Evolutionary conservation across 1,140 invertebrate genomes (phyloP).

Genomic region (Ylistrum balloti): DNA sequence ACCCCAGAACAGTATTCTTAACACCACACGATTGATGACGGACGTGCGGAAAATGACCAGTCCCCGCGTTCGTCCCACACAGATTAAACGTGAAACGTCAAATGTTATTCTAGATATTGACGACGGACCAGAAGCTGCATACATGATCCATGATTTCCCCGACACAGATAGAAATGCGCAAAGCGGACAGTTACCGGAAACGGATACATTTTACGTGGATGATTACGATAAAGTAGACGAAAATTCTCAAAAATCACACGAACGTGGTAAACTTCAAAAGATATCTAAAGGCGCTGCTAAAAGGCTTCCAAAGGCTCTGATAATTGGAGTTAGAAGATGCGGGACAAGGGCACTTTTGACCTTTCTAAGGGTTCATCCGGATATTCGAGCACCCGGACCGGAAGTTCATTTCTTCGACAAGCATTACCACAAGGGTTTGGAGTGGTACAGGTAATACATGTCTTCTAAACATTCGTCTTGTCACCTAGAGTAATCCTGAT

Average conservation of each 20-base stretch:
- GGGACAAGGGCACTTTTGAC: slow-evolving; percentile 83
- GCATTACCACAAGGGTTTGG: slow-evolving; percentile 83
- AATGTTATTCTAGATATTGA: slow-evolving; percentile 19
- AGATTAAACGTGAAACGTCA: background rate
- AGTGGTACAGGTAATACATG: slow-evolving; percentile 83
- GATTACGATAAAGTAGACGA: slow-evolving; percentile 1
- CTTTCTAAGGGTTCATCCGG: slow-evolving; percentile 82
- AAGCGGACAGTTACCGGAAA: background rate
- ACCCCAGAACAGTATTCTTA: background rate
- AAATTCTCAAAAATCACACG: slow-evolving; percentile 1
- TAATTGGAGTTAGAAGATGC: slow-evolving; percentile 84
- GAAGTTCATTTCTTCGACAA: slow-evolving; percentile 84
- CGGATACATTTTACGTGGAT: slow-evolving; percentile 28
- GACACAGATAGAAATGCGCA: background rate
- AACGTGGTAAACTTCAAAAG: slow-evolving; percentile 15
- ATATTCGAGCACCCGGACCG: slow-evolving; percentile 80
- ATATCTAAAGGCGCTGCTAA: slow-evolving; percentile 44
- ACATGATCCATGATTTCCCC: background rate
- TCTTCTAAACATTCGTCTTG: no score
- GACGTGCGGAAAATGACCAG: background rate
- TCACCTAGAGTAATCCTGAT: no score
- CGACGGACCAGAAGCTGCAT: background rate
- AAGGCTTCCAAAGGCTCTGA: slow-evolving; percentile 79
- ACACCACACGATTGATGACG: background rate
- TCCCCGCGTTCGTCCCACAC: background rate